These are phyloP conservation scores for Lithobates pipiens DNA, from an alignment of 2,797 vertebrate species.

Conservation along the genomic window DNA sequence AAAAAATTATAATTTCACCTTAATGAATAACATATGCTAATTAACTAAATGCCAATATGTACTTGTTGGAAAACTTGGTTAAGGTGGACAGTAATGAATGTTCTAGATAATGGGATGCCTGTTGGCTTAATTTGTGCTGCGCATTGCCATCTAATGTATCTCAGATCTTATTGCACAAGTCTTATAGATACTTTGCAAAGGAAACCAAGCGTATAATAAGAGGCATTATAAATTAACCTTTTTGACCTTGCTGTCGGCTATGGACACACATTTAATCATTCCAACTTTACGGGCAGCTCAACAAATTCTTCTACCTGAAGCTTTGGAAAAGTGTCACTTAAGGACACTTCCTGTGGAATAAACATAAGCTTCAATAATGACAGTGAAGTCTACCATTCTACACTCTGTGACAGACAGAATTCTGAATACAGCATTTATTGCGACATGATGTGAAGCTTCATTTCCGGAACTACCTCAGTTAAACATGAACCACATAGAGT, in stretches of 20 bases:
- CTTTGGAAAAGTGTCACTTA: background rate
- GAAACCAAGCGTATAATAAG: slow-evolving; percentile 49
- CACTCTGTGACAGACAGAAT: background rate
- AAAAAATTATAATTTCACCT: background rate
- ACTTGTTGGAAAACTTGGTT: background rate
- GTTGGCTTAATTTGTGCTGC: slow-evolving; percentile 24
- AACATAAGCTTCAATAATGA: background rate
- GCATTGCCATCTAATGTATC: slow-evolving; percentile 33
- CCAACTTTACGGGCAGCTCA: slow-evolving; percentile 11
- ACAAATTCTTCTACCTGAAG: slow-evolving; percentile 10
- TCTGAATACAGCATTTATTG: background rate
- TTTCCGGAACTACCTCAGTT: background rate
- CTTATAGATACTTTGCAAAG: slow-evolving; percentile 43
- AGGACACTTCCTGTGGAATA: background rate
- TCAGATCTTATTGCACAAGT: slow-evolving; percentile 33
- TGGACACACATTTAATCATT: slow-evolving; percentile 39
- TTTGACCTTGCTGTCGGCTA: slow-evolving; percentile 41
- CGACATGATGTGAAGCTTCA: background rate
- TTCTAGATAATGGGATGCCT: background rate
- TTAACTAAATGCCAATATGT: slow-evolving; percentile 10
- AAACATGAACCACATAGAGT: background rate
- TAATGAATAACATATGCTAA: background rate
- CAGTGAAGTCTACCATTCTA: too few relatives aligned
- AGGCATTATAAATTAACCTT: slow-evolving; percentile 49
- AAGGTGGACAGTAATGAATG: slow-evolving; percentile 30